A percentile compares a stretch with the other conserved stretches of the same genome.
Evolutionary conservation across 1,140 invertebrate genomes (phyloP).

Genomic region (Ceratina japonica): DNA sequence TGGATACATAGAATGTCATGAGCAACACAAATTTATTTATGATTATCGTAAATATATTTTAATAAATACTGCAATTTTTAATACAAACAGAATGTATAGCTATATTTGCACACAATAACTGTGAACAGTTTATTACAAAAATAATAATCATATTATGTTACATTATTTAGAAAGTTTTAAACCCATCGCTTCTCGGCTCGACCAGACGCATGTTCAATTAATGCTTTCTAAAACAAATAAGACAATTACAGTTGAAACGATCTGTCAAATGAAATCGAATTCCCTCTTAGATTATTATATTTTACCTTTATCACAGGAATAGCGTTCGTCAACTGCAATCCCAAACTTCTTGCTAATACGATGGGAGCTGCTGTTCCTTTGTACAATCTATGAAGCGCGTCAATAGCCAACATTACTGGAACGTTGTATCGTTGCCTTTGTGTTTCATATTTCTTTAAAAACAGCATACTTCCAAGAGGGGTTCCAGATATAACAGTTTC

Average conservation of each 20-base stretch:
- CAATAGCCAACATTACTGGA: conserved; percentile 92
- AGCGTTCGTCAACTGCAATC: conserved; percentile 91
- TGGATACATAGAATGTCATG: background rate
- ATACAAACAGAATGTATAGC: background rate
- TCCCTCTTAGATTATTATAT: background rate
- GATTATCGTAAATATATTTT: background rate
- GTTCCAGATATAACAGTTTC: conserved; percentile 87
- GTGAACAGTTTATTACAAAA: background rate
- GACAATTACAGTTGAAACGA: conserved; percentile 17
- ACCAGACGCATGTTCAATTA: conserved; percentile 66
- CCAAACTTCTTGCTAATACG: conserved; percentile 90
- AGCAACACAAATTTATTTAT: conserved; percentile 1
- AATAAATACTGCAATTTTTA: background rate
- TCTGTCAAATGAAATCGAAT: background rate
- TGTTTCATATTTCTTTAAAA: conserved; percentile 92
- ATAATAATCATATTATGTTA: background rate
- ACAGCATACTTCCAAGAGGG: conserved; percentile 81
- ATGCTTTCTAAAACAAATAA: conserved; percentile 57
- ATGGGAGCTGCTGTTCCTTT: conserved; percentile 87
- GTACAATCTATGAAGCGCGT: conserved; percentile 93
- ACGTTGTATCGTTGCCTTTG: conserved; percentile 91
- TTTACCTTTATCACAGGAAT: conserved; percentile 88
- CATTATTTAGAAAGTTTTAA: background rate
- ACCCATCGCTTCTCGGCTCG: conserved; percentile 22
- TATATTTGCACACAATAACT: background rate